Evolutionary conservation across 2,888 invertebrate species (phyloP).

Genomic region (Lamellibrachia satsuma): DNA sequence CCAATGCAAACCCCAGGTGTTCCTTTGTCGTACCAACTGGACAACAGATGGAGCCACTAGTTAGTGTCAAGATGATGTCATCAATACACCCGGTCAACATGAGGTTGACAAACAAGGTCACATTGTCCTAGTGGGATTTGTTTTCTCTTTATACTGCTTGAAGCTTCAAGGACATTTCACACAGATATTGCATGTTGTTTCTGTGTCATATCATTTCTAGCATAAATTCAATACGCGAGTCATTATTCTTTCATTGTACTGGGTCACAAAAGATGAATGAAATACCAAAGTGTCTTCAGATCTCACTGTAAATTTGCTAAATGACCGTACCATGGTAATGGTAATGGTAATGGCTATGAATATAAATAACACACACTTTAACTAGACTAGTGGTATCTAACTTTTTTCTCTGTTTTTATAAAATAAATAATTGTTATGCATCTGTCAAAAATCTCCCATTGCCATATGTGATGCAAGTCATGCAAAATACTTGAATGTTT

Average conservation of each 20-base stretch:
- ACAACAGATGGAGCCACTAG: neutral
- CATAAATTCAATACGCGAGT: neutral
- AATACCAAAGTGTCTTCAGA: neutral
- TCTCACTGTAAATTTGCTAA: no score
- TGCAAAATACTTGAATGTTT: no score
- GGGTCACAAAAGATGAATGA: neutral
- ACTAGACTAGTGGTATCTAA: no score
- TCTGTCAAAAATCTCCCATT: no score
- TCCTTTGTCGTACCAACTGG: slow-evolving; percentile 78
- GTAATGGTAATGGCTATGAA: no score
- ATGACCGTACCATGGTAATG: no score
- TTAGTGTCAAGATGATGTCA: neutral
- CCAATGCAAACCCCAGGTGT: slow-evolving; percentile 80
- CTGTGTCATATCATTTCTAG: neutral
- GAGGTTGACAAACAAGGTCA: no score
- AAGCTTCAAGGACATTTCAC: neutral
- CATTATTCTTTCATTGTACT: neutral
- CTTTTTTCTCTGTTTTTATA: no score
- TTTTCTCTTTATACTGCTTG: neutral
- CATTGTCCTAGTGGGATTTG: neutral
- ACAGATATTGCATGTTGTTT: neutral
- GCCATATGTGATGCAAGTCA: no score
- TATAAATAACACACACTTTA: no score
- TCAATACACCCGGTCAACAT: no score
- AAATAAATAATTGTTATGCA: no score